Evolutionary conservation across 2,888 invertebrate species (phyloP), one percentile per base, ranked within the genome.

Genomic region (Anaspis maculata): DNA sequence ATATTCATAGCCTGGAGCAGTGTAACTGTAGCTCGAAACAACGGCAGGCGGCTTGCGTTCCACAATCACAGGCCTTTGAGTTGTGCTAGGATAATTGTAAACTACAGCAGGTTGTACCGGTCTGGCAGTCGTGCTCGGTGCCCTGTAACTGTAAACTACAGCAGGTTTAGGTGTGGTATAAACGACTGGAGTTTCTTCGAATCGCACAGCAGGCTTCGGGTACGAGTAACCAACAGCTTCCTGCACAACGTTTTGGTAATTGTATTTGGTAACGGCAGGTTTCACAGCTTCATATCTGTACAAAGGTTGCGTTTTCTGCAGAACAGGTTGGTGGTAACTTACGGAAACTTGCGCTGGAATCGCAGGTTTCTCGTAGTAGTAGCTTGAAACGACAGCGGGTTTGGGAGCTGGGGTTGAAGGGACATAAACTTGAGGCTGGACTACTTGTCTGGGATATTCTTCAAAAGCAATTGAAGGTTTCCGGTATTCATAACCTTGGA

Each of bases 141-240:
- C 32, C n/a, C 26, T 39, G 13, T 32, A 36, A 29, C 34, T 35
- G 4, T 34, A 39, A 24, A 40, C 27, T 13, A 36, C 36, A 39
- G 44, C 23, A 35, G 46, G 25, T 41, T 37, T 19, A 30, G 42
- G 24, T 42, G 34, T 25, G 25, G 46, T 25, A 37, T 25, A 29
- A 19, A 34, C 32, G n/a, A n/a, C n/a, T 30, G 45, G 41, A 1
- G 27, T 30, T 33, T 49, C 45, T 21, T 45, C 37, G 32, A 42
- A 42, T 27, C 39, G 27, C 29, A 43, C 34, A 25, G 40, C 16
- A 12, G 58, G 54, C 42, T 57, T 54, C 1, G 52, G 48, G 36
- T 64, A 66, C 9, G 56, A 48, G 34, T 64, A 65, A 13, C 63
- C 63, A 37, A 49, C 54, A 15, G 56, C 51, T 34, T 46, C 41